phyloP scores from a whole-genome alignment of 2,888 invertebrate genomes.

The Petrophora chlorosata region DNA sequence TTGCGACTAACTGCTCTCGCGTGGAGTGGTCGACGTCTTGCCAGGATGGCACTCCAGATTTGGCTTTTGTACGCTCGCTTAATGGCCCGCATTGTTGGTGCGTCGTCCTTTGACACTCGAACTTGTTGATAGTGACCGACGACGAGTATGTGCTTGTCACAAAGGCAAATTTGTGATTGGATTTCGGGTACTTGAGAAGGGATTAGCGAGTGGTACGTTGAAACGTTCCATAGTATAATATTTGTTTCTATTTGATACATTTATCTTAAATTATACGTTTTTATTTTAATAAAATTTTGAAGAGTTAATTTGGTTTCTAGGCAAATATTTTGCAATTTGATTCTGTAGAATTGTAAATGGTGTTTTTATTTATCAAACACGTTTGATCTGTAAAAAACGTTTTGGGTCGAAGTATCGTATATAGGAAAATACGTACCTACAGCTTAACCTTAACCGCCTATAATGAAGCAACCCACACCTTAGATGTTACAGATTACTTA shows the following conservation, averaged over 20 bases:
- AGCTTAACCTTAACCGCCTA: too few species aligned
- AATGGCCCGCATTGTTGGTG: constrained; percentile 34
- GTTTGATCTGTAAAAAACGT: too few species aligned
- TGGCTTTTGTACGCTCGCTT: constrained; percentile 35
- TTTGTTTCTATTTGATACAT: not conserved
- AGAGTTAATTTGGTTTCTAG: too few species aligned
- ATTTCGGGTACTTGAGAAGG: constrained; percentile 2
- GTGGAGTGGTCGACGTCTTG: constrained; percentile 59
- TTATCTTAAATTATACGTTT: not conserved
- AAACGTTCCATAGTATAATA: not conserved
- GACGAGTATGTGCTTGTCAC: constrained; percentile 17
- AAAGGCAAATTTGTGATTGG: constrained; percentile 13
- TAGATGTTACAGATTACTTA: too few species aligned
- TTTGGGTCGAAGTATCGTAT: too few species aligned
- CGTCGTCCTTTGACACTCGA: constrained; percentile 23
- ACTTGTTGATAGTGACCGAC: constrained; percentile 24
- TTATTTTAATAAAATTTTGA: not conserved
- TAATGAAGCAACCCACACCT: too few species aligned
- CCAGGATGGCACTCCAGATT: constrained; percentile 59
- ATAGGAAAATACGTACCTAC: too few species aligned
- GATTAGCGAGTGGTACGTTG: constrained; percentile 6
- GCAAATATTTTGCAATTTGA: too few species aligned
- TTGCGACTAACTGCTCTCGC: constrained; percentile 69
- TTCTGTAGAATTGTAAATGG: too few species aligned
- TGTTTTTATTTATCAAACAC: too few species aligned